Base-by-base conservation (phyloP, 2,888 invertebrate genomes). In the Macroteleia sp. region DNA sequence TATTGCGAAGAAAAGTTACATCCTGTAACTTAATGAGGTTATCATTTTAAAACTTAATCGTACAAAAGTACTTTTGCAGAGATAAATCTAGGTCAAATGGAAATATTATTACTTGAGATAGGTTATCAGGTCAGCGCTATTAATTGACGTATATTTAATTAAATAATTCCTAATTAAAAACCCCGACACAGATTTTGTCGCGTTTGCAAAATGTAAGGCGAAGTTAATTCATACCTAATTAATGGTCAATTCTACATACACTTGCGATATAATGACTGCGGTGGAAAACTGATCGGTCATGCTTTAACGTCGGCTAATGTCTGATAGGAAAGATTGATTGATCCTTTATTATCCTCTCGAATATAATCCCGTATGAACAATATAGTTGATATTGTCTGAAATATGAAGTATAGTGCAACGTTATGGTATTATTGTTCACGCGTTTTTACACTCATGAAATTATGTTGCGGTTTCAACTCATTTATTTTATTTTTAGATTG, bases 281-380 rank as follows among this genome's bases (percentile, higher is more conserved):
- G 30, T 32, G 16, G 48, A 67, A 67, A 67, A 67, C 67, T 67
- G 67, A 67, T 67, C 67, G 48, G 67, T 67, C 56, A 67, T 67
- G 57, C 67, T 57, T 48, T 57, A 67, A 32, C 67, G 34, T 67
- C 67, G 46, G 41, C 48, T 67, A 67, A 67, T 41, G 67, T 67
- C 48, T 46, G 69, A 69, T 69, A 57, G 69, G 57, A 69, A 57
- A 57, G 69, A 57, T 69, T 69, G 57, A 69, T 69, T 57, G 69
- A 69, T 57, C 69, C 39, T 69, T 69, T 69, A 57, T 69, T 69
- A 69, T 57, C 56, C 34, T 69, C 57, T 34, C 10, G 39, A 41
- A 41, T 67, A 46, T 69, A 48, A 69, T 69, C 69, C 19, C 34
- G 9, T 14, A 36, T 36, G 56, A 67, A 67, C 67, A 46, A 67